phyloP scores from a whole-genome alignment of 2,888 invertebrate species.

The Idaea straminata region DNA sequence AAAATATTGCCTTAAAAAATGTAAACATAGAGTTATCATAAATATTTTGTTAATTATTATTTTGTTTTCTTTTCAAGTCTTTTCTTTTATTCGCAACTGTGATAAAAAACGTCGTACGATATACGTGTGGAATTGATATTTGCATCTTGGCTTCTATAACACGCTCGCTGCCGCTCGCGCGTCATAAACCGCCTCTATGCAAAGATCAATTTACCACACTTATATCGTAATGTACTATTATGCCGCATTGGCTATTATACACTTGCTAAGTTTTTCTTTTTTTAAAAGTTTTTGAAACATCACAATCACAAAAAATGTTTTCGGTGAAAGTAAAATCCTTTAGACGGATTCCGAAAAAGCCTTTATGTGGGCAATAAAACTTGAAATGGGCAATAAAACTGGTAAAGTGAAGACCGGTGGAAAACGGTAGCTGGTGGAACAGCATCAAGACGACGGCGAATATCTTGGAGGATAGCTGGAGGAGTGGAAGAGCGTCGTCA shows the following conservation, averaged over 20 bases:
- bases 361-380: neutral
- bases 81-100: too few species aligned
- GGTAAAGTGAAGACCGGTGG: constrained; percentile 19
- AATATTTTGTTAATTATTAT: too few species aligned
- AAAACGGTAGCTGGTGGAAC: neutral
- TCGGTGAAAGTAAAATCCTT: neutral
- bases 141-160: too few species aligned
- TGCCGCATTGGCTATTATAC: neutral
- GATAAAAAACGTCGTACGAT: too few species aligned
- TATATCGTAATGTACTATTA: too few species aligned
- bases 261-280: neutral
- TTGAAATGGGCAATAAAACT: constrained; percentile 32
- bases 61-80: too few species aligned
- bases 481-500: constrained; percentile 22
- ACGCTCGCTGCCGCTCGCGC: too few species aligned
- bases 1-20: too few species aligned
- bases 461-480: constrained; percentile 17
- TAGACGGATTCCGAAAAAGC: neutral
- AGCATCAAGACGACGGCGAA: neutral
- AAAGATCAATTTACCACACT: too few species aligned
- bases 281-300: neutral
- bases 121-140: too few species aligned
- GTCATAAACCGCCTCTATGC: too few species aligned
- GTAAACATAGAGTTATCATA: too few species aligned
- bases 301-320: neutral